phyloP scores from a whole-genome alignment of 92 coral and sea anemone species.

The Actinostola sp. region DNA sequence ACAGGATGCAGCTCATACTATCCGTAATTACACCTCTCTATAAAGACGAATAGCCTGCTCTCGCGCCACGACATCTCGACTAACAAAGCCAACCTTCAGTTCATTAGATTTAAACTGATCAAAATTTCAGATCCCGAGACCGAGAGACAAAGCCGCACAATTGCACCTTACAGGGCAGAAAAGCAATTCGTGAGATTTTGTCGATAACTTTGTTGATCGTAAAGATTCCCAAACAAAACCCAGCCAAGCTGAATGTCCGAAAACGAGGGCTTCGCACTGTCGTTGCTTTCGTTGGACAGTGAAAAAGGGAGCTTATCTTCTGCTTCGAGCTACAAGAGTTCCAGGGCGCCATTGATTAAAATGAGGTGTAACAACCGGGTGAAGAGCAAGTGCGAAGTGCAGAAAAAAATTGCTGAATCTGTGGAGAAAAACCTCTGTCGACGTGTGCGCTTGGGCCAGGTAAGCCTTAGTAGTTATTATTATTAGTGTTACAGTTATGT shows the following conservation, averaged over 20 bases:
- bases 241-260: background rate
- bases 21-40: too few species aligned
- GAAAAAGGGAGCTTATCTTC: background rate
- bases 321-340: background rate
- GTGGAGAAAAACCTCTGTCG: constrained; percentile 64
- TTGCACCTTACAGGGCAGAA: too few species aligned
- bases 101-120: too few species aligned
- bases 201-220: too few species aligned
- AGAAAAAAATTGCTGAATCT: constrained; percentile 47
- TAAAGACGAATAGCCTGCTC: too few species aligned
- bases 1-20: background rate
- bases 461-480: background rate
- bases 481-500: background rate
- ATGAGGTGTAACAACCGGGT: background rate
- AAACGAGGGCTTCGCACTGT: constrained; percentile 2
- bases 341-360: background rate
- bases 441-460: constrained; percentile 56
- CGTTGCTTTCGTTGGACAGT: background rate
- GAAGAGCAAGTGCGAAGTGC: constrained; percentile 7
- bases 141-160: too few species aligned
- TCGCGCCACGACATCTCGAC: too few species aligned
- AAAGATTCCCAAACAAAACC: too few species aligned
- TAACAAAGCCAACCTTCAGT: too few species aligned
- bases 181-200: too few species aligned
- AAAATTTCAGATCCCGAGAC: too few species aligned